phyloP scores from a whole-genome alignment of 1,140 invertebrate genomes.

The Rhyacophila brunnea region DNA sequence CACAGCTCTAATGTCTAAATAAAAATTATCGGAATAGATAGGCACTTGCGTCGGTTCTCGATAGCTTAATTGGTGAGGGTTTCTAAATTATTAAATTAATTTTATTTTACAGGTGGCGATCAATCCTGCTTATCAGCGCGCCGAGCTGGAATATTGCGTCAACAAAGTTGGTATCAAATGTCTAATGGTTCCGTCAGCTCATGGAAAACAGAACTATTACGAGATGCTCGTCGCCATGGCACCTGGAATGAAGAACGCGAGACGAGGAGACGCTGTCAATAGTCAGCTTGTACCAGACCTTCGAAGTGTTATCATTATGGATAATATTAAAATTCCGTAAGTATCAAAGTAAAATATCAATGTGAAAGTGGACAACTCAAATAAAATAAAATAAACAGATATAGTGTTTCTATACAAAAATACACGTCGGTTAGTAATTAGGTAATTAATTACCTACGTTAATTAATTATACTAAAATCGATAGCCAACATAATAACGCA shows the following conservation, averaged over 20 bases:
- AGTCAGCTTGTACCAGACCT: constrained; percentile 45
- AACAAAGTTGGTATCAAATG: constrained; percentile 76
- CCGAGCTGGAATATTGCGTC: constrained; percentile 78
- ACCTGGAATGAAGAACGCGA: constrained; percentile 49
- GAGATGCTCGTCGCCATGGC: constrained; percentile 58
- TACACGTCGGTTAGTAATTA: too few species aligned
- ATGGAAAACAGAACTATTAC: constrained; percentile 73
- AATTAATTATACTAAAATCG: too few species aligned
- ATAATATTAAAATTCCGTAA: constrained; percentile 51
- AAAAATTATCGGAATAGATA: too few species aligned
- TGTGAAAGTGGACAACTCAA: too few species aligned
- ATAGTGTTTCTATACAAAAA: too few species aligned
- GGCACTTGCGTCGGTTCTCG: too few species aligned
- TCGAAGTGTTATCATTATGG: constrained; percentile 54
- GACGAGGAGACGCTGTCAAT: constrained; percentile 41
- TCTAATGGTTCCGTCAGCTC: constrained; percentile 65
- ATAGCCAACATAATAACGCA: too few species aligned
- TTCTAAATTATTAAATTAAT: background rate
- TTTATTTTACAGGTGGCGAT: constrained; percentile 65
- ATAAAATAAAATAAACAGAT: too few species aligned
- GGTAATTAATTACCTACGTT: too few species aligned
- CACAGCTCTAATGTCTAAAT: too few species aligned
- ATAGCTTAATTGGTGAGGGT: too few species aligned
- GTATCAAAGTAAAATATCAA: too few species aligned
- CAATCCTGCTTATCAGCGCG: constrained; percentile 78